Evolutionary conservation across 2,113 vertebrate species (phyloP).

Genomic region (Entelurus aequoreus): DNA sequence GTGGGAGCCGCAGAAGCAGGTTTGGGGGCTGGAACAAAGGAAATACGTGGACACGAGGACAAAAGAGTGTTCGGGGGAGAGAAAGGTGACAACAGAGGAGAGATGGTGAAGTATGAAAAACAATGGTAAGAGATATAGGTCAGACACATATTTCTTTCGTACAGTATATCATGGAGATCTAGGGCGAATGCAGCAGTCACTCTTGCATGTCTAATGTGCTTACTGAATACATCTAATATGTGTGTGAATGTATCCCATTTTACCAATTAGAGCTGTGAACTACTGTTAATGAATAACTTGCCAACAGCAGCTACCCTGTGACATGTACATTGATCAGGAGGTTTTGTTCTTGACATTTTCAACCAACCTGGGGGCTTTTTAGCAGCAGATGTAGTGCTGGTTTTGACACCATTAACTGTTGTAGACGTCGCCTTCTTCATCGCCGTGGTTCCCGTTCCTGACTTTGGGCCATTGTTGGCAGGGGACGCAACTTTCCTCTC

Average conservation of each 20-base stretch:
- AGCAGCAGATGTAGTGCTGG: conserved; percentile 41
- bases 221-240: conserved; percentile 23
- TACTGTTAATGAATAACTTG: neutral
- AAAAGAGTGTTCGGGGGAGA: too few species aligned
- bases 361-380: conserved; percentile 65
- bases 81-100: neutral
- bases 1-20: conserved; percentile 44
- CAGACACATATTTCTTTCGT: conserved; percentile 15
- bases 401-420: conserved; percentile 56
- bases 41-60: neutral
- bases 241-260: conserved; percentile 15
- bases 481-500: conserved; percentile 62
- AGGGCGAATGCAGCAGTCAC: conserved; percentile 34
- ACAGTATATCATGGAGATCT: conserved; percentile 19
- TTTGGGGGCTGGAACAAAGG: conserved; percentile 34
- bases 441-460: conserved; percentile 32
- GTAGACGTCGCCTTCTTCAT: conserved; percentile 54
- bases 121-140: conserved; percentile 21
- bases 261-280: conserved; percentile 13
- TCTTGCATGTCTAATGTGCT: conserved; percentile 38
- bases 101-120: neutral
- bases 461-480: conserved; percentile 41
- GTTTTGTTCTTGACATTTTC: conserved; percentile 5
- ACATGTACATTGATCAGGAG: neutral
- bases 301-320: neutral